Evolutionary conservation across 1,140 invertebrate species (phyloP).

Genomic region (Drosophila yakuba): DNA sequence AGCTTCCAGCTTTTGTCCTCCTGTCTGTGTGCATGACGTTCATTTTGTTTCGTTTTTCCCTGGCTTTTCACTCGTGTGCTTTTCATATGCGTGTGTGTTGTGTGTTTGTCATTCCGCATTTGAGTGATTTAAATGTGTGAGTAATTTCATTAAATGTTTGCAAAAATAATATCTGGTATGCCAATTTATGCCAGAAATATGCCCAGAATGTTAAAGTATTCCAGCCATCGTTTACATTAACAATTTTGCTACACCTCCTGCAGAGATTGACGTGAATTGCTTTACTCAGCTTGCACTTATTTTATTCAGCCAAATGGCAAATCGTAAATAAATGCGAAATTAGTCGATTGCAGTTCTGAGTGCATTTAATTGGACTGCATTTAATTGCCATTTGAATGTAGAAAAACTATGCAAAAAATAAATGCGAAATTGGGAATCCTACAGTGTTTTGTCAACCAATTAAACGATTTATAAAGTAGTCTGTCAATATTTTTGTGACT

Average conservation of each 20-base stretch:
- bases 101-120: constrained; percentile 55
- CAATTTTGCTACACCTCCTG: constrained; percentile 13
- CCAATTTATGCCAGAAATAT: constrained; percentile 76
- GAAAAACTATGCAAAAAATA: background rate
- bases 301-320: background rate
- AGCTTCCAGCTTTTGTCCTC: constrained; percentile 10
- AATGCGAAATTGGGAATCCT: background rate
- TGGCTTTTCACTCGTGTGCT: constrained; percentile 44
- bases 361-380: constrained; percentile 17
- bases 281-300: background rate
- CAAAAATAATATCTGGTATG: constrained; percentile 61
- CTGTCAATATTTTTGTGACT: too few species aligned
- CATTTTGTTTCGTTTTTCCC: constrained; percentile 50
- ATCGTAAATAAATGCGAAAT: background rate
- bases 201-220: constrained; percentile 66
- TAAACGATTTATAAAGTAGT: background rate
- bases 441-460: background rate
- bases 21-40: constrained; percentile 23
- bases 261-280: constrained; percentile 22
- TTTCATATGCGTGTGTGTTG: constrained; percentile 21
- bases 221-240: constrained; percentile 6
- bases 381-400: constrained; percentile 8
- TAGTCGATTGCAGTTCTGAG: background rate
- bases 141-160: constrained; percentile 72
- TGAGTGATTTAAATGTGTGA: constrained; percentile 70